Conservation (phyloP, 2,797 vertebrate genomes). For the Macropus fuliginosus region DNA sequence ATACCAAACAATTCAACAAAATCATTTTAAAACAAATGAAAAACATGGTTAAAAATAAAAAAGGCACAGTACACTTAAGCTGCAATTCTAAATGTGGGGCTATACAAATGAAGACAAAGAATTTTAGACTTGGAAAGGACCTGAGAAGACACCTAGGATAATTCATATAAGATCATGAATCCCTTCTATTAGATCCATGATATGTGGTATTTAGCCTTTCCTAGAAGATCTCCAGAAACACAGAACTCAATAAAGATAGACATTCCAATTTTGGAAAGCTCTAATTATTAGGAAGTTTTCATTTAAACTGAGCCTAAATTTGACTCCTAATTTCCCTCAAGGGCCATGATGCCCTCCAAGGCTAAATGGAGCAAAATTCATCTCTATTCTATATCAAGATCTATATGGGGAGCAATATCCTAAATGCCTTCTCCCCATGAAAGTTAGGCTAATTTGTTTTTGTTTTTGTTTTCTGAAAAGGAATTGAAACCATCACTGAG, state of each 20-base stretch:
- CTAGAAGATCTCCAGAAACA: too few relatives aligned
- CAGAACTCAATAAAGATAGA: neutral
- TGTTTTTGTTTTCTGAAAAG: neutral
- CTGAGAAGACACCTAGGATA: neutral
- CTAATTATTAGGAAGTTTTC: neutral
- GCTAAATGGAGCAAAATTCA: neutral
- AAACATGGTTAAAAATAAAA: neutral
- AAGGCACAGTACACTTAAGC: neutral
- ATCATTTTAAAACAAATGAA: neutral
- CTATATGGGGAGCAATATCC: neutral
- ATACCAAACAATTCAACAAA: neutral
- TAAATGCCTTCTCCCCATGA: neutral
- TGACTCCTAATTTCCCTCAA: neutral
- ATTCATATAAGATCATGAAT: neutral
- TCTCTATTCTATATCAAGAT: neutral
- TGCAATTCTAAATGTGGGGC: neutral
- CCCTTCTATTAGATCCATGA: neutral
- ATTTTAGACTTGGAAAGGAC: neutral
- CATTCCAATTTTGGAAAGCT: neutral
- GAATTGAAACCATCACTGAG: neutral
- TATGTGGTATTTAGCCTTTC: neutral
- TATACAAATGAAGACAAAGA: neutral
- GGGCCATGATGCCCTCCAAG: neutral
- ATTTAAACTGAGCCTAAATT: neutral
- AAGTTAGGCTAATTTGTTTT: neutral